phyloP scores from a whole-genome alignment of 2,113 vertebrate species.

The Empidonax traillii region DNA sequence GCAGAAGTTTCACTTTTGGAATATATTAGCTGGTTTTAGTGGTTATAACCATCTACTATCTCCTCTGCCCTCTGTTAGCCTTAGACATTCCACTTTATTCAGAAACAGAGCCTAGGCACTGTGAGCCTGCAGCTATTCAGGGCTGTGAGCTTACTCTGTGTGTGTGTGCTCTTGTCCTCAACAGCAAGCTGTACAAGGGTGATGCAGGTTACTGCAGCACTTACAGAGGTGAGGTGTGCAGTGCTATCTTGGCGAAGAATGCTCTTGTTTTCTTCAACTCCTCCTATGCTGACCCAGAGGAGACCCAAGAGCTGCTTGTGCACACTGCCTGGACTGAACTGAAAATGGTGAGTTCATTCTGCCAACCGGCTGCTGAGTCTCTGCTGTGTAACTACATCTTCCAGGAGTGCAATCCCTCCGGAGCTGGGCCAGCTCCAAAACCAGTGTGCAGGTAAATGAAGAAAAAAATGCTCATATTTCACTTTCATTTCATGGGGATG shows the following conservation, averaged over 20 bases:
- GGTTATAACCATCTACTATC: background rate
- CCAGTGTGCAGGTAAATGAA: constrained; percentile 91
- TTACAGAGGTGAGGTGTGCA: constrained; percentile 89
- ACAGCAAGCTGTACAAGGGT: constrained; percentile 86
- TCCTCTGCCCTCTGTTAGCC: background rate
- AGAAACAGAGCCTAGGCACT: background rate
- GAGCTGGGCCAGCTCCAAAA: constrained; percentile 83
- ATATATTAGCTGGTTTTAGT: background rate
- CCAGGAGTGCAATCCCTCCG: constrained; percentile 88
- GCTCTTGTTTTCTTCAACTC: constrained; percentile 92
- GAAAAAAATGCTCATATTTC: background rate
- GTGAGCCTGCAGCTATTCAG: background rate
- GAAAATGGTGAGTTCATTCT: constrained; percentile 80
- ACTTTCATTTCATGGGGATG: background rate
- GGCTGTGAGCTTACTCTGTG: background rate
- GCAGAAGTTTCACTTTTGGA: background rate
- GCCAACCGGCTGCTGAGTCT: constrained; percentile 82
- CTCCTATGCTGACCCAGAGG: constrained; percentile 86
- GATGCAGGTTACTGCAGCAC: constrained; percentile 87
- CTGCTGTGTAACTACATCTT: constrained; percentile 90
- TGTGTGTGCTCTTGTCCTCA: background rate
- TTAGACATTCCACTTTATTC: background rate
- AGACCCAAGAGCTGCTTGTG: constrained; percentile 87
- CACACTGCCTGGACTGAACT: constrained; percentile 85
- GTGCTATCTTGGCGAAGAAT: constrained; percentile 72